Base-by-base conservation (phyloP, 23 tunicate genomes). In the Styela clava region DNA sequence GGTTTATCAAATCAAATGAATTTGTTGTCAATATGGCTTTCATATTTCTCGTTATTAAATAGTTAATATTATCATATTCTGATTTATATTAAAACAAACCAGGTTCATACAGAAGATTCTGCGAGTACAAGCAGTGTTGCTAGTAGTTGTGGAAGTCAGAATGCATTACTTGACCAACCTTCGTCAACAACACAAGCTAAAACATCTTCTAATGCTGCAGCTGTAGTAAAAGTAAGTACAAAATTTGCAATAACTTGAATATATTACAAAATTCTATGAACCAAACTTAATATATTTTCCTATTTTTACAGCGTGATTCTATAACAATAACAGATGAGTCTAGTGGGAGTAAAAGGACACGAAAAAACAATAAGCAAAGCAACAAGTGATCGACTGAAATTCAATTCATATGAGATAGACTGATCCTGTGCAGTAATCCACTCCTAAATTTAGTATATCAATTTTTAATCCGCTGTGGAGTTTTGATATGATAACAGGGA, bases 111-210 rank as follows among this genome's bases (percentile, higher is more conserved):
- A 26, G 73, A 34, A 64, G 71, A 79, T 27, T 33, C 81, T 2
- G 35, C 67, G 27, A 35, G 71, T 64, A 70, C 82, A 52, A 35
- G 73, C 21, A 33, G 82, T 74, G 79, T 33, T 16, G 36, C 81
- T 25, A 84, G 88, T 62, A 84, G 88, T 36, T 84, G 80, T 52
- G 72, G 77, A 30, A 84, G 88, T 62, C 70, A 84, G 44, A 76
- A 76, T 84, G 82, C 88, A 21, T 44, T 76, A 25, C 18, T 76
- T 16, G 81, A 36, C 5, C 77, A 71, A 32, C 35, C 37, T 5
- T 26, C 77, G 35, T 21, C 77, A 71, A 32, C 23, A 21, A 34
- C 24, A 30, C 37, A 30, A 22, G 29, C 27, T 21, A 71, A 71
- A 71, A 16, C 35, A 3, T 5, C 9, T 44, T 44, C 56, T 44